Conservation (phyloP, 2,113 vertebrate species). For the Carassius gibelio region DNA sequence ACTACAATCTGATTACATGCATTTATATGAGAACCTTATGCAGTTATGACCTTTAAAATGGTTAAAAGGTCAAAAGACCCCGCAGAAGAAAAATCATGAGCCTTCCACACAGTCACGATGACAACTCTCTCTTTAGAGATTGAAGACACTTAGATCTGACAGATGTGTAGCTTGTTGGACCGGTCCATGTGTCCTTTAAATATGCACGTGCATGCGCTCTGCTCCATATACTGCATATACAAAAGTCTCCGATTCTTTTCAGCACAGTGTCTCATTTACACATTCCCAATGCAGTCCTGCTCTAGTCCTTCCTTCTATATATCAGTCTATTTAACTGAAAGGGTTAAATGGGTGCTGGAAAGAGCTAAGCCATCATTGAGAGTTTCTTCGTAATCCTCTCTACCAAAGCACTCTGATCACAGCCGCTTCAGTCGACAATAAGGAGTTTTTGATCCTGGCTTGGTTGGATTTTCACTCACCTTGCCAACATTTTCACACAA, state of each 20-base stretch:
- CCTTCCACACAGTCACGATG: not conserved
- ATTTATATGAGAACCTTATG: not conserved
- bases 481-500: not conserved
- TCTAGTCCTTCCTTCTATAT: not conserved
- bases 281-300: not conserved
- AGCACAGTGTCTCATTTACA: not conserved
- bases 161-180: not conserved
- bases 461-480: not conserved
- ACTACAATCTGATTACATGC: not conserved
- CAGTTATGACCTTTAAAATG: not conserved
- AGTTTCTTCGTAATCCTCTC: not conserved
- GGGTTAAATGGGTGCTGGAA: not conserved
- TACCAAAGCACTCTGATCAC: not conserved
- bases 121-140: not conserved
- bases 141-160: not conserved
- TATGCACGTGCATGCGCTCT: not conserved
- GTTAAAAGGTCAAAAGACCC: not conserved
- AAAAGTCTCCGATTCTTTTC: not conserved
- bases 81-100: conserved; percentile 15
- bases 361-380: not conserved
- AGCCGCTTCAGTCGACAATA: not conserved
- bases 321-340: not conserved
- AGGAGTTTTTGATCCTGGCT: not conserved
- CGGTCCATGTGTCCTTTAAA: not conserved
- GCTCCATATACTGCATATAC: not conserved